phyloP scores from a whole-genome alignment of 92 coral and sea anemone species.

The Epizoanthus ramosus region DNA sequence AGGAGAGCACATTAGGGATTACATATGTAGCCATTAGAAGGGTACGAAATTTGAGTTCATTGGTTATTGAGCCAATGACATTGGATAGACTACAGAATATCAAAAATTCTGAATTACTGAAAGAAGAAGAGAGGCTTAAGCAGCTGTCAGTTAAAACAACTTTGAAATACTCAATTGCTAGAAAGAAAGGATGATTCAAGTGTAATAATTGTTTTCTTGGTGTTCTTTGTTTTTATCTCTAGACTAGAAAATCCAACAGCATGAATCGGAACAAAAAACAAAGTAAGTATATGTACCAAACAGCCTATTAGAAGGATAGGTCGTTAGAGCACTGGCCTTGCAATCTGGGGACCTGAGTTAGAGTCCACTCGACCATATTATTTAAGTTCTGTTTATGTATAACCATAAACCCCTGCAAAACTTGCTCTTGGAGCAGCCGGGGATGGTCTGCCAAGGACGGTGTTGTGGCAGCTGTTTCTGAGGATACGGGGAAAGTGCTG shows the following conservation, averaged over 20 bases:
- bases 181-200: slow-evolving; percentile 40
- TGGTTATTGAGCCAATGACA: slow-evolving; percentile 52
- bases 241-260: slow-evolving; percentile 34
- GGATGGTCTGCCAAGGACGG: slow-evolving; percentile 77
- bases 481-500: slow-evolving; percentile 62
- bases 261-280: slow-evolving; percentile 39
- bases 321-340: slow-evolving; percentile 39
- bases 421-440: slow-evolving; percentile 57
- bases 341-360: no score
- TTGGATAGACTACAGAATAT: slow-evolving; percentile 42
- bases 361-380: no score
- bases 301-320: slow-evolving; percentile 39
- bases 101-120: slow-evolving; percentile 17
- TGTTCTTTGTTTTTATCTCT: slow-evolving; percentile 39
- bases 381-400: no score
- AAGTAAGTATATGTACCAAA: slow-evolving; percentile 32
- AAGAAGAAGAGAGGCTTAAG: slow-evolving; percentile 34
- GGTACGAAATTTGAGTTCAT: slow-evolving; percentile 46
- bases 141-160: slow-evolving; percentile 33
- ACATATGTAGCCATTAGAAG: slow-evolving; percentile 65
- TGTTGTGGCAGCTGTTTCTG: slow-evolving; percentile 56
- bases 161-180: slow-evolving; percentile 39
- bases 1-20: slow-evolving; percentile 59
- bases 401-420: no score
- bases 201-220: slow-evolving; percentile 35